Conservation (phyloP, 2,888 invertebrate genomes). For the Acanthosepion pharaonis region DNA sequence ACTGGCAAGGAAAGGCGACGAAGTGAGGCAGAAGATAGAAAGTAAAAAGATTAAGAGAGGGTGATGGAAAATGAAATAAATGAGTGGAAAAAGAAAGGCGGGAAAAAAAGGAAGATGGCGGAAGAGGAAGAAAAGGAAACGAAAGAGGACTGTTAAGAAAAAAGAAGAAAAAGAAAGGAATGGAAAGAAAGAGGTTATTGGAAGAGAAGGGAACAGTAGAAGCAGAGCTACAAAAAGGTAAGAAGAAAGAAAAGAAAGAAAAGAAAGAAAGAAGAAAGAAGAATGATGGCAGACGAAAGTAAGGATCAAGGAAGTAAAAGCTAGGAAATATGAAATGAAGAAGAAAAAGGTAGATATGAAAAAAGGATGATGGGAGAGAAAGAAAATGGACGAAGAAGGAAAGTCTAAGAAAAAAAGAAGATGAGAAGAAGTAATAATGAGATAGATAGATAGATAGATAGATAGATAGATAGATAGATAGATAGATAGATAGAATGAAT, state of each 20-base stretch:
- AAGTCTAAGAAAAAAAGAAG: too few species aligned
- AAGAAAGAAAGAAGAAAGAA: too few species aligned
- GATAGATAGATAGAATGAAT: too few species aligned
- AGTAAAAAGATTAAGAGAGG: not conserved
- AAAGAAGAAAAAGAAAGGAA: not conserved
- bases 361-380: not conserved
- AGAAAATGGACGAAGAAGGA: not conserved
- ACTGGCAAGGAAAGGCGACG: not conserved
- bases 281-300: not conserved
- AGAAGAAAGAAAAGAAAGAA: too few species aligned
- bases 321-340: too few species aligned
- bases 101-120: not conserved
- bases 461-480: too few species aligned
- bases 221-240: not conserved
- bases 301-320: too few species aligned
- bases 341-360: not conserved
- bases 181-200: not conserved
- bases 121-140: not conserved
- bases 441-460: too few species aligned
- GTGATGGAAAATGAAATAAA: not conserved
- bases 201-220: not conserved
- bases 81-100: accelerated
- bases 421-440: too few species aligned
- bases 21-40: not conserved
- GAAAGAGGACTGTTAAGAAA: not conserved